Base-by-base conservation (phyloP, 2,888 invertebrate genomes). In the Thumatha senex region DNA sequence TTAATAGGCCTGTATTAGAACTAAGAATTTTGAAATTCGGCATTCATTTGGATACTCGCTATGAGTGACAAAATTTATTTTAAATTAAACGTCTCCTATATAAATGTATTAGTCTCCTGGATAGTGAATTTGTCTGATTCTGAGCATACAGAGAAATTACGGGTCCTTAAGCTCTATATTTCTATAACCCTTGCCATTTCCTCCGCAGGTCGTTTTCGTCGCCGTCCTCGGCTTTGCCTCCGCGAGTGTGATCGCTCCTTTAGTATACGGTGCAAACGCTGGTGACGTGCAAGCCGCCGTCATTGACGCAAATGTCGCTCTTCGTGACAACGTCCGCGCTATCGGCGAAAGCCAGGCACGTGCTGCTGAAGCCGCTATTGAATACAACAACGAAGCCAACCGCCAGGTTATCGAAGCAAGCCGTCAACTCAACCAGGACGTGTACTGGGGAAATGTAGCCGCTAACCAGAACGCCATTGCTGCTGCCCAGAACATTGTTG, bases 181-280 rank as follows among this genome's bases (percentile, higher is more conserved):
- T 24, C 18, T 24, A 24, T 24, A 24, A 24, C 2, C 5, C 2
- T 5, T 24, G 18, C 5, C 18, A 24, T 24, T 24, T 24, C 11
- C 7, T 31, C 7, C 9, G 51, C 82, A 90, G 90, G 78, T 90
- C 74, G 86, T 82, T 78, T 86, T 90, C 80, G 78, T 82, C 72
- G 90, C 90, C 85, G 67, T 90, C 75, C 77, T 90, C 83, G 90
- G 89, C 87, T 91, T 86, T 78, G 88, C 90, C 68, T 82, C 89
- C 75, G 90, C 90, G 63, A 74, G 85, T 63, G 73, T 78, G 55
- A 72, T 90, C 76, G 70, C 81, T 7, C 87, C 89, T 40, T 63
- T 80, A 7, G 75, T 73, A 11, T 70, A 74, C 59, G 89, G 89
- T 62, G 77, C 82, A 44, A 91, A 87, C 83, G 70, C 74, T 11